Conservation (phyloP, 2,113 vertebrate genomes). For the Erinaceus europaeus region DNA sequence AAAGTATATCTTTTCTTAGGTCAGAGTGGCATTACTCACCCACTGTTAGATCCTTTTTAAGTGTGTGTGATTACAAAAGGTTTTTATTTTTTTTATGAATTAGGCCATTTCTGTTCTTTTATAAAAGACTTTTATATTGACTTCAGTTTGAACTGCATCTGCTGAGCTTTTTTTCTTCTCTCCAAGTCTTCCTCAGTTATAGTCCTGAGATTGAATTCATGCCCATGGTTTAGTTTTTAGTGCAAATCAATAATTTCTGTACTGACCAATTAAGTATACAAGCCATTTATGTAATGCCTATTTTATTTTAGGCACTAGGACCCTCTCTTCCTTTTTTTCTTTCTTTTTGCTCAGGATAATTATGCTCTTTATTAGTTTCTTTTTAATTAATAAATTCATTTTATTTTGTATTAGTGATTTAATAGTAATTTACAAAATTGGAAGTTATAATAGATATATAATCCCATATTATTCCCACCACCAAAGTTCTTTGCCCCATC, state of each 20-base stretch:
- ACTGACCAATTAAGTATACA: not conserved
- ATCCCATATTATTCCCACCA: too few relatives aligned
- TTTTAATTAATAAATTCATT: too few relatives aligned
- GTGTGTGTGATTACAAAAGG: not conserved
- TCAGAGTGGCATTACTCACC: not conserved
- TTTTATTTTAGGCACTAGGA: not conserved
- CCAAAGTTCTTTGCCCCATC: too few relatives aligned
- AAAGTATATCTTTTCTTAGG: not conserved
- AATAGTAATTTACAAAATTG: too few relatives aligned
- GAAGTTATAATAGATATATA: too few relatives aligned
- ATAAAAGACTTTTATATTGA: not conserved
- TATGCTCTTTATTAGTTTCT: too few relatives aligned
- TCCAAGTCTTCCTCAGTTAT: not conserved
- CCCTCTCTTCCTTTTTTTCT: too few relatives aligned
- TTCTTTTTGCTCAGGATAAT: too few relatives aligned
- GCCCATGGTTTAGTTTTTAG: not conserved
- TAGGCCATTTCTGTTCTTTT: not conserved
- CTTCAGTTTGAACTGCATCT: not conserved
- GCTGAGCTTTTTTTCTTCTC: not conserved
- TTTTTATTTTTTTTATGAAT: not conserved
- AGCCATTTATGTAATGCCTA: not conserved
- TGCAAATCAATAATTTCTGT: not conserved
- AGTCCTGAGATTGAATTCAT: not conserved
- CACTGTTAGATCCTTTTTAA: not conserved
- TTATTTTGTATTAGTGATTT: too few relatives aligned